phyloP scores from a whole-genome alignment of 2,888 invertebrate species.

The Hoplodrina ambigua region DNA sequence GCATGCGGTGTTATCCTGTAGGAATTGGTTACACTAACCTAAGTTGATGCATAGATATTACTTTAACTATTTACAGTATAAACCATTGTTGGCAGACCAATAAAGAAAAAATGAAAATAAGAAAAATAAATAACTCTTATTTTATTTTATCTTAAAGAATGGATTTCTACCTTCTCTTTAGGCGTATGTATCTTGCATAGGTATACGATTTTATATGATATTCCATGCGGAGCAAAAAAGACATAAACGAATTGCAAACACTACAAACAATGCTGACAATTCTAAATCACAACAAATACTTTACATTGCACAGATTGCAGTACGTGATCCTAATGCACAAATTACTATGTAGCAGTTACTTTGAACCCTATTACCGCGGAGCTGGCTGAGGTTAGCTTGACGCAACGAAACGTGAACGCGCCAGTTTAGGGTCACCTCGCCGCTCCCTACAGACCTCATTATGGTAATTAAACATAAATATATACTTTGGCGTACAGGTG shows the following conservation, averaged over 20 bases:
- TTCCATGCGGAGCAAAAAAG: background rate
- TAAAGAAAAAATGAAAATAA: no score
- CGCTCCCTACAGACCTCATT: slow-evolving; percentile 37
- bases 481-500: background rate
- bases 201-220: background rate
- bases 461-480: slow-evolving; percentile 2
- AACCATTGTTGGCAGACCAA: no score
- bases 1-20: no score
- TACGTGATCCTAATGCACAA: slow-evolving; percentile 31
- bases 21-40: no score
- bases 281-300: background rate
- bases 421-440: slow-evolving; percentile 13
- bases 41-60: no score
- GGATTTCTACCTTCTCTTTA: no score
- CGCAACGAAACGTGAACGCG: slow-evolving; percentile 32
- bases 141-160: no score
- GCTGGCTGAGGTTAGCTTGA: slow-evolving; percentile 16
- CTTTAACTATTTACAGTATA: no score
- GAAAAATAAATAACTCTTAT: no score
- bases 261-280: background rate
- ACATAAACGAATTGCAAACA: background rate
- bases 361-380: background rate
- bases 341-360: slow-evolving; percentile 1
- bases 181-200: no score
- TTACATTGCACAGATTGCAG: slow-evolving; percentile 1